Evolutionary conservation across 1,140 invertebrate species (phyloP).

Genomic region (Magallana gigas): DNA sequence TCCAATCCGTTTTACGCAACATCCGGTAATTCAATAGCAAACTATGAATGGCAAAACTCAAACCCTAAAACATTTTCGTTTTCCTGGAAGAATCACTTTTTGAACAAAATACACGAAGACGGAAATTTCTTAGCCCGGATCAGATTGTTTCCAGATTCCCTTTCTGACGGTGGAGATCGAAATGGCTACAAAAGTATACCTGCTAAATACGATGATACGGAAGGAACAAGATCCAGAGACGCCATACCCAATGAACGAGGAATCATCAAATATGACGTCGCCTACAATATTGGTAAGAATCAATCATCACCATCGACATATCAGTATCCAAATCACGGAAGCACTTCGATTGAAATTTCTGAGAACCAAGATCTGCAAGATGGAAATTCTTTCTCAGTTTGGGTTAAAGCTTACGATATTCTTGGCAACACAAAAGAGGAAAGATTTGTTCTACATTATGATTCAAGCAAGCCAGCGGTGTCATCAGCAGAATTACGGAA

Average conservation of each 20-base stretch:
- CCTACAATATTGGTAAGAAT: neutral
- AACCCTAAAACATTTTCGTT: neutral
- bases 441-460: constrained; percentile 38
- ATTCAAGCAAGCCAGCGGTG: neutral
- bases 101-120: constrained; percentile 52
- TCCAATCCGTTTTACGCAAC: constrained; percentile 10
- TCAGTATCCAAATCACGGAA: neutral
- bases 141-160: constrained; percentile 39
- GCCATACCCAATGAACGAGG: constrained; percentile 52
- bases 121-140: constrained; percentile 45
- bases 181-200: constrained; percentile 33
- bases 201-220: constrained; percentile 44
- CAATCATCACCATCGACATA: neutral
- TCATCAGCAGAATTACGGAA: neutral
- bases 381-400: constrained; percentile 41
- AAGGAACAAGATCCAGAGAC: constrained; percentile 45
- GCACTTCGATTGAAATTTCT: neutral
- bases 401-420: constrained; percentile 52
- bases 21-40: constrained; percentile 48
- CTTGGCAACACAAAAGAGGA: constrained; percentile 32
- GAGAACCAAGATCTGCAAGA: constrained; percentile 19
- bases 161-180: constrained; percentile 32
- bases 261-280: constrained; percentile 48
- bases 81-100: constrained; percentile 32
- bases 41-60: neutral